Conservation (phyloP, 1,140 invertebrate species). For the Ganaspis sp. region DNA sequence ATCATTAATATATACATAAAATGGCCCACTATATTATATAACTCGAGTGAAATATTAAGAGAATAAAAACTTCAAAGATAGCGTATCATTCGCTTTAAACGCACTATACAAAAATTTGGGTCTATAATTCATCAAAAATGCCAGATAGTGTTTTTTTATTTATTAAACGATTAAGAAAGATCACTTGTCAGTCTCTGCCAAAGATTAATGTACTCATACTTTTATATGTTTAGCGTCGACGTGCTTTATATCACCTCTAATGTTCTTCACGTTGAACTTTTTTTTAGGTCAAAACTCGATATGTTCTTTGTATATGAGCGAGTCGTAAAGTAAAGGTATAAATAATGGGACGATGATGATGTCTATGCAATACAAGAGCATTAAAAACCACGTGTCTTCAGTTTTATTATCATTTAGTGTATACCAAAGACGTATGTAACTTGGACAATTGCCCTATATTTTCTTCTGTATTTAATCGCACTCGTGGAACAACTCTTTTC, state of each 20-base stretch:
- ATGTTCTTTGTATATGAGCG: background rate
- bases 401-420: background rate
- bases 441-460: background rate
- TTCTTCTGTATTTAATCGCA: background rate
- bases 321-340: conserved; percentile 3
- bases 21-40: too few species aligned
- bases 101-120: too few species aligned
- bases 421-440: background rate
- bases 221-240: background rate
- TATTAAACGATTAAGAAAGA: background rate
- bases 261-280: background rate
- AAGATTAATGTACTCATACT: background rate
- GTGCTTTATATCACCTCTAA: background rate
- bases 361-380: background rate
- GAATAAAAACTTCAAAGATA: too few species aligned
- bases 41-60: too few species aligned
- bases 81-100: background rate
- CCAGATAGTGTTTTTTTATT: background rate
- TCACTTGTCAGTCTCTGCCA: background rate
- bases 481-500: background rate
- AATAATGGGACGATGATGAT: conserved; percentile 15
- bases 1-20: too few species aligned
- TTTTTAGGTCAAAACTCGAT: conserved; percentile 1
- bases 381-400: background rate
- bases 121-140: too few species aligned